These are phyloP conservation scores for Chelon auratus DNA, from an alignment of 2,797 vertebrate species.

Conservation along the genomic window DNA sequence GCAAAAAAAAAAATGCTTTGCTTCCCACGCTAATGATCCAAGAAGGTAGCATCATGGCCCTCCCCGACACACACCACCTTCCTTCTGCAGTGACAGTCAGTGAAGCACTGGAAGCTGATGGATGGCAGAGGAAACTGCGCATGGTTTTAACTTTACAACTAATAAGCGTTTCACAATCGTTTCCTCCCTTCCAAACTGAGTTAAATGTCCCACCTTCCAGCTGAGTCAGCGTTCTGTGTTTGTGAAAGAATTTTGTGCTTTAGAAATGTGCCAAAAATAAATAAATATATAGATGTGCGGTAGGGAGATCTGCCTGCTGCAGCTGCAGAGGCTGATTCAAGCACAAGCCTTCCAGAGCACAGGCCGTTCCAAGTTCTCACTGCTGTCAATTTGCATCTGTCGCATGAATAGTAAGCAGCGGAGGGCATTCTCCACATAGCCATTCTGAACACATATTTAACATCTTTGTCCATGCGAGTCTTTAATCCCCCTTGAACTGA, in stretches of 20 bases:
- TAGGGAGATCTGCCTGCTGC: constrained; percentile 26
- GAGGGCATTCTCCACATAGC: constrained; percentile 78
- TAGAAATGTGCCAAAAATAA: constrained; percentile 26
- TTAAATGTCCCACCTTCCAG: constrained; percentile 85
- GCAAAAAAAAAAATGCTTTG: no score
- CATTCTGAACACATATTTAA: constrained; percentile 81
- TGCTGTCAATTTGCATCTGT: constrained; percentile 75
- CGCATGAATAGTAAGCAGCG: constrained; percentile 66
- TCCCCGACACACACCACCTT: not conserved
- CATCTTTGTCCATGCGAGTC: constrained; percentile 75
- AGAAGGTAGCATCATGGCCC: constrained; percentile 77
- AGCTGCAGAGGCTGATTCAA: constrained; percentile 51
- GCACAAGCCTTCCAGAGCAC: constrained; percentile 38
- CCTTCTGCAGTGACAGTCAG: constrained; percentile 44
- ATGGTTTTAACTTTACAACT: not conserved
- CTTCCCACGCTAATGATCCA: constrained; percentile 23
- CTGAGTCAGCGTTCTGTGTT: constrained; percentile 86
- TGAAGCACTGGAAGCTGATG: constrained; percentile 81
- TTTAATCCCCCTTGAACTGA: constrained; percentile 71
- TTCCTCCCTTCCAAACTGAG: constrained; percentile 71
- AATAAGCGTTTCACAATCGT: constrained; percentile 56
- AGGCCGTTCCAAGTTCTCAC: constrained; percentile 47
- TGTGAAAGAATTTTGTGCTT: constrained; percentile 31
- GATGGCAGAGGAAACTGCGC: constrained; percentile 71
- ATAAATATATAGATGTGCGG: constrained; percentile 1